These are phyloP conservation scores for Lasaia peninsularis DNA, from an alignment of 1,140 invertebrate genomes.

Conservation along the genomic window DNA sequence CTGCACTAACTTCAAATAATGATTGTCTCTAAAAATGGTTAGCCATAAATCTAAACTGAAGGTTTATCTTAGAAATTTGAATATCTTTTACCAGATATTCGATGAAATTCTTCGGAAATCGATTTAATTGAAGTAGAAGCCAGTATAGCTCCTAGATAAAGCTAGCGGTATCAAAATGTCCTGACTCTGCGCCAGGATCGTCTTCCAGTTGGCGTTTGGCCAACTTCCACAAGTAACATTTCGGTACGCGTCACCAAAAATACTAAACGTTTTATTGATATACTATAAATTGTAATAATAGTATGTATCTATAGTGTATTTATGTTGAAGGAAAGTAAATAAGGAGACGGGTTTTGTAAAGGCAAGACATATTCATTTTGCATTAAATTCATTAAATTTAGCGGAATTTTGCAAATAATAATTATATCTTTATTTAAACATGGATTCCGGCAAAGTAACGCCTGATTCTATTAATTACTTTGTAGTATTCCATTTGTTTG, in stretches of 20 bases:
- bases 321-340: too few relatives aligned
- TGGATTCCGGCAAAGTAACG: too few relatives aligned
- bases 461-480: too few relatives aligned
- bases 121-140: slow-evolving; percentile 38
- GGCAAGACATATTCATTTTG: too few relatives aligned
- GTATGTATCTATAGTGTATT: background rate
- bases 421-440: too few relatives aligned
- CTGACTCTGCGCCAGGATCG: slow-evolving; percentile 58
- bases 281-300: background rate
- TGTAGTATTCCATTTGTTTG: too few relatives aligned
- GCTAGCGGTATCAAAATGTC: slow-evolving; percentile 49
- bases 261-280: background rate
- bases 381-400: too few relatives aligned
- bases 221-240: slow-evolving; percentile 36
- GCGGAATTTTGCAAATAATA: too few relatives aligned
- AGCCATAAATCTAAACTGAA: background rate
- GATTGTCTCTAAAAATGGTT: background rate
- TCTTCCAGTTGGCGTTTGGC: slow-evolving; percentile 53
- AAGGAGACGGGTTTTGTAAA: too few relatives aligned
- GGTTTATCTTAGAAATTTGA: background rate
- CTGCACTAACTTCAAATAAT: too few relatives aligned
- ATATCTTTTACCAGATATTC: slow-evolving; percentile 16
- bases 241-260: slow-evolving; percentile 13
- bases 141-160: slow-evolving; percentile 44
- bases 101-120: slow-evolving; percentile 30